Evolutionary conservation across 2,797 vertebrate species (phyloP), one percentile per base, ranked within the genome.

Genomic region (Brachyrhaphis roseni): DNA sequence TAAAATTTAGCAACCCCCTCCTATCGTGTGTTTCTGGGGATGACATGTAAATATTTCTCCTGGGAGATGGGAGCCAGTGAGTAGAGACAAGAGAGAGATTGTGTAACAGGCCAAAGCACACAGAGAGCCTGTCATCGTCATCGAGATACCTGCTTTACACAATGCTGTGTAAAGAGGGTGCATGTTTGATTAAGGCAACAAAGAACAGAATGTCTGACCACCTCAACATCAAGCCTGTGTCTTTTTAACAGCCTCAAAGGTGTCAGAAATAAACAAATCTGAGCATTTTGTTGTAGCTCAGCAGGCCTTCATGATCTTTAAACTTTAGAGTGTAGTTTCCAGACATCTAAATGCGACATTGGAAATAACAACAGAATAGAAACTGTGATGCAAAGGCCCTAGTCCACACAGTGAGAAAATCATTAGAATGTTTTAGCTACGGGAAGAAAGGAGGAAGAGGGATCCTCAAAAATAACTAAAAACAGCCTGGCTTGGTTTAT

Each of bases 51-150:
- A 74, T 64, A 76, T 79, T 84, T 80, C 53, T 53, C 75, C 18
- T 31, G 43, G 68, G 83, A 85, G 72, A 45, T 79, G n/a, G 59
- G 82, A 75, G 75, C 80, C 78, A 47, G 64, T 55, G 55, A 77
- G 75, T 28, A 46, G 26, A 39, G 5, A 85, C 16, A 70, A 81
- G 72, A 81, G 77, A 43, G 78, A 82, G 62, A 31, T 89, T 92
- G 89, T 84, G 85, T 64, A 92, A 92, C 73, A 82, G 76, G 74
- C 57, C 72, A 82, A 88, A 79, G 74, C 74, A 87, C 87, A 91
- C 77, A 88, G 57, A 66, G 28, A 86, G 59, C 59, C 82, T 82
- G 82, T 92, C 91, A 91, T 86, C 88, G 79, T 76, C 57, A 66
- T 43, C 53, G 15, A 74, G 77, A 83, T 31, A 64, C 64, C 57